These are phyloP conservation scores for Phlogophora meticulosa DNA, from an alignment of 2,888 invertebrate species.

Conservation along the genomic window DNA sequence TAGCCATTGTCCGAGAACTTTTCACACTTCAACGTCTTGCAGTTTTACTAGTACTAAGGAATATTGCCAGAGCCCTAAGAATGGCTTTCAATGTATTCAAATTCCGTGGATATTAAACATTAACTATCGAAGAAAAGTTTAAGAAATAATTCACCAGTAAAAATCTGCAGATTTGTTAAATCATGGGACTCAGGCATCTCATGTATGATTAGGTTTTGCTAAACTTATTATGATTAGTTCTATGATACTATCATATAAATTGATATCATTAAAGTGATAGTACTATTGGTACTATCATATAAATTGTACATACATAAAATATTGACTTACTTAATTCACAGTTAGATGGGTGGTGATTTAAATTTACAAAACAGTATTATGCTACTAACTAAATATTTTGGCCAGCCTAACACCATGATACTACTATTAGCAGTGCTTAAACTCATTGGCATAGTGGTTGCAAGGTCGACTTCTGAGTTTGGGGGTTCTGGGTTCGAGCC, in stretches of 20 bases:
- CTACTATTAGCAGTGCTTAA: not conserved
- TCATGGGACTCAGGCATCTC: too few species aligned
- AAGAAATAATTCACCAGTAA: too few species aligned
- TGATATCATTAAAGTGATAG: too few species aligned
- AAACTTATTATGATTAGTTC: too few species aligned
- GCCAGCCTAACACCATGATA: not conserved
- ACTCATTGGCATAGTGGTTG: not conserved
- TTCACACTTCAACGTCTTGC: conserved; percentile 13
- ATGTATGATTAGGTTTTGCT: too few species aligned
- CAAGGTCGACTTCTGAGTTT: not conserved
- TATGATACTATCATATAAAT: too few species aligned
- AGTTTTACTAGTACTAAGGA: not conserved
- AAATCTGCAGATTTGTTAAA: too few species aligned
- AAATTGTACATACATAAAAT: too few species aligned
- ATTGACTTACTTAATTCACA: too few species aligned
- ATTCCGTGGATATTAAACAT: not conserved
- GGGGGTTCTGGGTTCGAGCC: not conserved
- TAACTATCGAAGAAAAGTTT: not conserved
- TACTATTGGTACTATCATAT: too few species aligned
- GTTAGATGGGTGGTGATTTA: too few species aligned
- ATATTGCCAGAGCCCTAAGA: not conserved
- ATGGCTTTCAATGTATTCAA: conserved; percentile 5
- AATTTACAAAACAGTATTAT: too few species aligned
- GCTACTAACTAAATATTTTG: not conserved
- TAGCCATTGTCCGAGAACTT: conserved; percentile 20